Conservation (phyloP, 1,140 invertebrate genomes). For the Muscidifurax raptorellus region DNA sequence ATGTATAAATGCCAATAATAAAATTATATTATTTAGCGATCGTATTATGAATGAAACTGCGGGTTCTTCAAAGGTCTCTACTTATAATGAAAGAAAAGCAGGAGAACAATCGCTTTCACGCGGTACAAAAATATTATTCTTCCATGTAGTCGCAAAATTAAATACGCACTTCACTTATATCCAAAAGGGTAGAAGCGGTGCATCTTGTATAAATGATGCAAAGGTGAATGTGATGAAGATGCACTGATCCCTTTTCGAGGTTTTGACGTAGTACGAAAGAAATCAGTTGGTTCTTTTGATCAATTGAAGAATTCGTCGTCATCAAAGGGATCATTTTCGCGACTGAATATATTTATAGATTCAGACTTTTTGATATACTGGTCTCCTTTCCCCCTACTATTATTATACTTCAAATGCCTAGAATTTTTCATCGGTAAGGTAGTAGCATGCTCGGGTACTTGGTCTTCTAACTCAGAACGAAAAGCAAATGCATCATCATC, state of each 20-base stretch:
- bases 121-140: constrained; percentile 61
- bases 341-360: constrained; percentile 90
- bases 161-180: constrained; percentile 31
- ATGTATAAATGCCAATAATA: constrained; percentile 28
- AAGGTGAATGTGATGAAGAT: constrained; percentile 30
- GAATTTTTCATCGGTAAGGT: constrained; percentile 70
- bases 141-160: constrained; percentile 53
- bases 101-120: constrained; percentile 50
- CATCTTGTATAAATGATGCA: constrained; percentile 20
- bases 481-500: constrained; percentile 71
- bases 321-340: constrained; percentile 88
- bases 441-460: constrained; percentile 65
- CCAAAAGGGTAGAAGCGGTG: constrained; percentile 33
- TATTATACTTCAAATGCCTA: constrained; percentile 67
- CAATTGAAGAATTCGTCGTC: constrained; percentile 89
- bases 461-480: constrained; percentile 70
- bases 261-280: constrained; percentile 24
- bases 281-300: constrained; percentile 53
- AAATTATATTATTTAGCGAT: constrained; percentile 37
- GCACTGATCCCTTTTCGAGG: constrained; percentile 48
- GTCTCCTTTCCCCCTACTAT: constrained; percentile 61
- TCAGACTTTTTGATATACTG: constrained; percentile 88
- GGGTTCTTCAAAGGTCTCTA: constrained; percentile 40
- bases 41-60: constrained; percentile 15
- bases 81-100: constrained; percentile 33